Evolutionary conservation across 2,888 invertebrate species (phyloP).

Genomic region (Rhamnusium bicolor): DNA sequence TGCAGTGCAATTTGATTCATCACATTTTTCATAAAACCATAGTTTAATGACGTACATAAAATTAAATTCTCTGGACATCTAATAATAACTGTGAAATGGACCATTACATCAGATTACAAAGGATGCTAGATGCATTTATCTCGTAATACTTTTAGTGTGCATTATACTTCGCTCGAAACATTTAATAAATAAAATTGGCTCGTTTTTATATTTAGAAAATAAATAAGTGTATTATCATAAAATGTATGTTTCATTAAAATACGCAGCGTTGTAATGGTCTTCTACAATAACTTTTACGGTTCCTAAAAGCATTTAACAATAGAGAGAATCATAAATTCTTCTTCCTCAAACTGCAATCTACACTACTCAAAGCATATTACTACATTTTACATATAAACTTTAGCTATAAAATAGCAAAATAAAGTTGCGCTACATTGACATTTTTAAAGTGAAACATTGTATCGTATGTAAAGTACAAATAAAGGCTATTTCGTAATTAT

Average conservation of each 20-base stretch:
- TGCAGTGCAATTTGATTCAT: too few species aligned
- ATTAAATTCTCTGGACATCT: too few species aligned
- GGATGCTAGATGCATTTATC: too few species aligned
- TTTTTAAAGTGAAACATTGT: constrained; percentile 14
- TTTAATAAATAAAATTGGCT: not conserved
- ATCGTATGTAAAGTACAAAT: not conserved
- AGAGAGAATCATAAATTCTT: constrained; percentile 13
- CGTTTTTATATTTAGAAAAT: not conserved
- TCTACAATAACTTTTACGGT: constrained; percentile 17
- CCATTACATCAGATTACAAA: too few species aligned
- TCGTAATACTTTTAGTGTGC: too few species aligned
- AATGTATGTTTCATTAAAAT: constrained; percentile 24
- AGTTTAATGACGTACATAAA: too few species aligned
- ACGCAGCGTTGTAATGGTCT: not conserved
- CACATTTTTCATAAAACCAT: too few species aligned
- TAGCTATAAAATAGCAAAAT: constrained; percentile 1
- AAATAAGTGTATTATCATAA: constrained; percentile 6
- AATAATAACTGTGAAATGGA: too few species aligned
- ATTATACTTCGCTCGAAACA: not conserved
- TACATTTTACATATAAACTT: constrained; percentile 21
- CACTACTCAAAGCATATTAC: constrained; percentile 16
- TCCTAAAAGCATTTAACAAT: constrained; percentile 6
- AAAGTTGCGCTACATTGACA: constrained; percentile 6
- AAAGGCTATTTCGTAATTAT: too few species aligned
- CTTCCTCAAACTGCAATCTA: not conserved